Evolutionary conservation across 2,113 vertebrate species (phyloP), one percentile per base, ranked within the genome.

Genomic region (Peromyscus maniculatus): DNA sequence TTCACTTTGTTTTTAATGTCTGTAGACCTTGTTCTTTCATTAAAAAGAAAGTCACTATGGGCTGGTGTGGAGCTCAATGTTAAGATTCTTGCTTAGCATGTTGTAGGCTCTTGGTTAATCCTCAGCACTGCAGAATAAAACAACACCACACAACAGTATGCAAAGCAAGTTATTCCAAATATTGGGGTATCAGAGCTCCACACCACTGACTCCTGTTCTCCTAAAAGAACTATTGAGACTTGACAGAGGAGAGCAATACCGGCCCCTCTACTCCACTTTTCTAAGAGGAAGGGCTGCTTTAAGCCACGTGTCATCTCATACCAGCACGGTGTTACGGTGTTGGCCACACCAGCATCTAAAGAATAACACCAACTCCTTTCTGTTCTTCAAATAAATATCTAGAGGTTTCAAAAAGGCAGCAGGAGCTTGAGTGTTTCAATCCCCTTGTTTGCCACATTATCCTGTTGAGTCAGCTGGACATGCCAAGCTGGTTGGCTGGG

Each of bases 401-500:
- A 49, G 64, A 26, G 24, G 19, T 52, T 92, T 71, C 72, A 46
- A 92, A 72, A n/a, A 33, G 66, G 5, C 49, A 33, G 17, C 22
- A 93, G 94, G 33, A 84, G 31, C 1, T 17, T 1, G 4, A 12
- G n/a, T 66, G 19, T n/a, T 49, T 87, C 62, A 43, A 2, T 64
- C 22, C 5, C 17, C 15, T 26, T 33, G 33, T 21, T 33, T 8
- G 59, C 5, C 21, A 49, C 2, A 9, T 0, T 46, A 59, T 36
- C 19, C 12, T 49, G 1, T 33, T 22, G 28, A 31, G 46, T 24
- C 13, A 69, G 93, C 33, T 62, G 12, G 55, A 57, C 26, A 77
- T 26, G 36, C 7, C 15, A 21, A 36, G 17, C 17, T 3, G 16
- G 5, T 15, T 83, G 2, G 0, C 31, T 75, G 10, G 46, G 1